phyloP scores from a whole-genome alignment of 2,113 vertebrate species.

The Tringa solitaria region DNA sequence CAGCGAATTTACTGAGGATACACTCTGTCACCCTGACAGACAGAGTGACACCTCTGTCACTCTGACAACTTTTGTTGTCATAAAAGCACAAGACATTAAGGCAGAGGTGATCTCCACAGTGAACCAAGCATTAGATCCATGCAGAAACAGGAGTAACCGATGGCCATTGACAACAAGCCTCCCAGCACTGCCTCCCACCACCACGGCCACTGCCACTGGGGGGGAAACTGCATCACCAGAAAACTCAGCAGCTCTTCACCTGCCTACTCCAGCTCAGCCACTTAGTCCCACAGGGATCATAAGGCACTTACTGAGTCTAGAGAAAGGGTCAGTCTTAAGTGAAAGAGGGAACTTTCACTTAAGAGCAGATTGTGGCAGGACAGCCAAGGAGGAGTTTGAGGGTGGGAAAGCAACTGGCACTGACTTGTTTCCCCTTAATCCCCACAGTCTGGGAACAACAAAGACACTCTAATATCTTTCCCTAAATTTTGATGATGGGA shows the following conservation, averaged over 20 bases:
- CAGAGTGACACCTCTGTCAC: too few species aligned
- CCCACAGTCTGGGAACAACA: not conserved
- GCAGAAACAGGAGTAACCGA: not conserved
- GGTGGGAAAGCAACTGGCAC: not conserved
- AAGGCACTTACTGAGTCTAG: not conserved
- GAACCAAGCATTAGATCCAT: not conserved
- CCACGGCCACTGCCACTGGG: not conserved
- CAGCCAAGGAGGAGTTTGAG: not conserved
- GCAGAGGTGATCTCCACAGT: not conserved
- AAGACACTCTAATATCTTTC: not conserved
- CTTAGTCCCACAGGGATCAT: not conserved
- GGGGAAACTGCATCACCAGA: not conserved
- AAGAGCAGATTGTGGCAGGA: not conserved
- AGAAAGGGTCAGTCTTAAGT: not conserved
- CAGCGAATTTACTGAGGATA: too few species aligned
- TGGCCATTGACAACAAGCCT: not conserved
- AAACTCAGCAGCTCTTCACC: not conserved
- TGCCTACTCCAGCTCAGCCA: not conserved
- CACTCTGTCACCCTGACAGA: too few species aligned
- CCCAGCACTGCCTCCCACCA: not conserved
- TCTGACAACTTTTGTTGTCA: not conserved
- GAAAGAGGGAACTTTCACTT: not conserved
- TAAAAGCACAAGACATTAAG: not conserved
- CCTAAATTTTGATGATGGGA: not conserved
- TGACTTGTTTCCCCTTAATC: not conserved